Base-by-base conservation (phyloP, 2,888 invertebrate species). In the Ashinkailepas kermadecensis region DNA sequence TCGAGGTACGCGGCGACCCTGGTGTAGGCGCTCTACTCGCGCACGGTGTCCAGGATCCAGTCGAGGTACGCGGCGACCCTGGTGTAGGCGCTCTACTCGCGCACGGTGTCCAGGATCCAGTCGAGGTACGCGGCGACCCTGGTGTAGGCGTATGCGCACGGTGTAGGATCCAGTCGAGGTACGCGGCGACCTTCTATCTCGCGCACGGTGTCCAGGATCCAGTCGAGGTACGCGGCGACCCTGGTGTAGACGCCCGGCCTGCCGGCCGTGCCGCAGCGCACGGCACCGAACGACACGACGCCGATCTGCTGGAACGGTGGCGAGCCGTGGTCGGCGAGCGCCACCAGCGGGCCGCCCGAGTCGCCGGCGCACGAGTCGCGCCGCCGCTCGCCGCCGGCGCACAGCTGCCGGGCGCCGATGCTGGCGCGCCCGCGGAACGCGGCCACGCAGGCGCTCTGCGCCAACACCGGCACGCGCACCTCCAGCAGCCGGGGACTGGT, bases 341-440 rank as follows among this genome's bases (percentile, higher is more conserved):
- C 56, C 15, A 82, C 78, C 78, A 83, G 67, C 23, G 83, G 83
- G 11, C 83, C 83, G 21, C 83, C 83, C 3, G 83, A 83, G 81
- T 83, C 83, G 18, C 82, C 82, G 7, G 74, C 23, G 56, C 83
- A 83, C 0, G 83, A 83, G 81, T 83, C 83, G 25, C 81, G 62
- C 8, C 81, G 78, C 4, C 12, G 23, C 8, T 70, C n/a, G 2
- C 82, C 83, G 18, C 83, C 83, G 58, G 79, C 70, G 56, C 83
- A 83, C 25, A 83, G 6, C 81, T 83, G 80, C 12, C 23, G 57
- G 6, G 58, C 15, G 23, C 23, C 25, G 58, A 78, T 78, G 58
- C 12, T 23, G 74, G 54, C 74, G 74, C 74, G 74, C 18, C 74
- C 23, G 9, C 54, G 74, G 74, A 74, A 74, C 18, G 54, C 18